Base-by-base conservation (phyloP, 2,113 vertebrate genomes). In the Cavia aperea region DNA sequence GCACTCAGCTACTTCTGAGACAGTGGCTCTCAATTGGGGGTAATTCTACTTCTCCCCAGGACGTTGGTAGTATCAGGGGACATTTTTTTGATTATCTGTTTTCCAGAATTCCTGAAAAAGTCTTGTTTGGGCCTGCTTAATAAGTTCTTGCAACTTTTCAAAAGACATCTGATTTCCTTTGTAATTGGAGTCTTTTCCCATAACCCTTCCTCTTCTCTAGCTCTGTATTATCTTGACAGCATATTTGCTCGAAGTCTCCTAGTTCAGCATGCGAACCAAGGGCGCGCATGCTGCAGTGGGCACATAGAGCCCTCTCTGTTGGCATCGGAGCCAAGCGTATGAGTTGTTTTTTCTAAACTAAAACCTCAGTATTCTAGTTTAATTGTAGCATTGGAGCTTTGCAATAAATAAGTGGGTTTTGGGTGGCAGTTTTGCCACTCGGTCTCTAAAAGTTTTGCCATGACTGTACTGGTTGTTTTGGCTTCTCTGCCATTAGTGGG, bases 161-260 rank as follows among this genome's bases (percentile, higher is more conserved):
- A 78, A 78, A 89, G 46, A 91, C 2, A 43, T 5, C 70, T 66
- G 39, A 24, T 81, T 54, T 81, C n/a, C 21, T 82, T 77, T 9
- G 16, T 29, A 72, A 70, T 4, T 29, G 19, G 15, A 82, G n/a
- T 18, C 65, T 86, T 75, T 70, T 77, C 66, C 82, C 18, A 21
- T n/a, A 46, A 33, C 56, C 43, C n/a, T 26, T 19, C 39, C 26
- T 66, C 39, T 82, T 21, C n/a, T n/a, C 24, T 19, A 72, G 66
- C 13, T 78, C 73, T 86, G 92, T 39, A 39, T 82, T 94, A 86
- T 66, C 46, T 89, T 79, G 26, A 63, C 58, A 65, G 54, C 29
- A 81, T 91, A 49, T 93, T 82, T 91, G 29, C 23, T 93, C 75
- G 73, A 91, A 89, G 75, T 63, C n/a, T 83, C 31, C 68, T 84